Percentiles rank a stretch among this genome's conserved stretches.
phyloP scores from a whole-genome alignment of 2,113 vertebrate genomes.

The Corythoichthys haematopterus region DNA sequence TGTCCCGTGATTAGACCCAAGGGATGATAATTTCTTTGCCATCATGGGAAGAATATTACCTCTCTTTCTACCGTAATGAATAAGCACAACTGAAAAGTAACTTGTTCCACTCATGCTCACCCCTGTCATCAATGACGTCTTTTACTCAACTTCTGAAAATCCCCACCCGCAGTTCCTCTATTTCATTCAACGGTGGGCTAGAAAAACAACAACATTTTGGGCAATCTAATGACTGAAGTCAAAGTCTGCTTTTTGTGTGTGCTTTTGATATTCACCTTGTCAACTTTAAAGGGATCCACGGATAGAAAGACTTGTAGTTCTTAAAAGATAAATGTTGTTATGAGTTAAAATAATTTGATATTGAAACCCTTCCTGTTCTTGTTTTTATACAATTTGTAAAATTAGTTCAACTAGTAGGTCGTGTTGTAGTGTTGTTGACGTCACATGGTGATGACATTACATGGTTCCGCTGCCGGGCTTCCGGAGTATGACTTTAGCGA shows the following conservation, averaged over 20 bases:
- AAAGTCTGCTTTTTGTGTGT: neutral
- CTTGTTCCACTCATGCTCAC: conserved; percentile 31
- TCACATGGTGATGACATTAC: no score
- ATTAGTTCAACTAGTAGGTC: no score
- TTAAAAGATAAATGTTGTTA: no score
- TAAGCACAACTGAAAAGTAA: conserved; percentile 22
- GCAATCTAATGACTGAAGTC: conserved; percentile 22
- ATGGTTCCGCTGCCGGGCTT: no score
- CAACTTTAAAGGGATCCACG: no score
- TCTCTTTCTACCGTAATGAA: conserved; percentile 40
- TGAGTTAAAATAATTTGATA: no score
- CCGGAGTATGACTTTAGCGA: no score
- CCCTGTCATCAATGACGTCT: conserved; percentile 38
- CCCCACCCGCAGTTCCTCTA: conserved; percentile 59
- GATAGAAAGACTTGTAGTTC: no score
- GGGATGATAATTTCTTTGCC: conserved; percentile 4
- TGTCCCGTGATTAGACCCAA: conserved; percentile 8
- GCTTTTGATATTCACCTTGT: neutral
- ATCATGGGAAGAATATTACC: conserved; percentile 3
- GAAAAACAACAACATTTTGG: conserved; percentile 29
- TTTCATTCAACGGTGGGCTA: conserved; percentile 39
- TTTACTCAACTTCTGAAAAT: conserved; percentile 34
- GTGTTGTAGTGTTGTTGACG: no score
- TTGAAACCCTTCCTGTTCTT: no score
- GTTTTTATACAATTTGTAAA: no score